These are phyloP conservation scores for Caenorhabditis auriculariae DNA, from an alignment of 2,888 invertebrate species.

Conservation along the genomic window DNA sequence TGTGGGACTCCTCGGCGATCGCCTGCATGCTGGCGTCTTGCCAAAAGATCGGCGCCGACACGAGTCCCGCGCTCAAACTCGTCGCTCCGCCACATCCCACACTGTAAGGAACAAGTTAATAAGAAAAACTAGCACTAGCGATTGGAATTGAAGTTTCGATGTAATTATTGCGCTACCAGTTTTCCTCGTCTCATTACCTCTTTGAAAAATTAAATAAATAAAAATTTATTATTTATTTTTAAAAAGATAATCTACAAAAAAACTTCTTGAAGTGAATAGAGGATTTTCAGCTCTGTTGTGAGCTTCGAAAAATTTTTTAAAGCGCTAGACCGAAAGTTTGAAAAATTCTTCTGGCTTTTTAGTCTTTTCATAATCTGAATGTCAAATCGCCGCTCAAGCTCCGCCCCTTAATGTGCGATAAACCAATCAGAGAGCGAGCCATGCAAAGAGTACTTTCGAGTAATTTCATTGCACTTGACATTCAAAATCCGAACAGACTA, in stretches of 20 bases:
- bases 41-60: constrained; percentile 77
- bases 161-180: not conserved
- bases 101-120: constrained; percentile 8
- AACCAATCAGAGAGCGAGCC: too few relatives aligned
- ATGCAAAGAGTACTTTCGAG: too few relatives aligned
- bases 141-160: not conserved
- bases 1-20: constrained; percentile 79
- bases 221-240: not conserved
- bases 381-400: too few relatives aligned
- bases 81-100: constrained; percentile 75
- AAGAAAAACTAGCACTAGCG: not conserved
- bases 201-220: not conserved
- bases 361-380: too few relatives aligned
- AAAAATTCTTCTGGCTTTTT: too few relatives aligned
- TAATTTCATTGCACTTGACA: too few relatives aligned
- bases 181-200: not conserved
- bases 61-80: constrained; percentile 76
- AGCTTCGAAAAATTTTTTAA: too few relatives aligned
- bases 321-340: too few relatives aligned
- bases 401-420: too few relatives aligned
- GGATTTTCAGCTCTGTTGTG: too few relatives aligned
- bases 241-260: not conserved
- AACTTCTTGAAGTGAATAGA: too few relatives aligned
- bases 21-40: constrained; percentile 67
- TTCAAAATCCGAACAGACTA: too few relatives aligned